phyloP scores from a whole-genome alignment of 2,797 vertebrate species.

The Lutjanus campechanus region DNA sequence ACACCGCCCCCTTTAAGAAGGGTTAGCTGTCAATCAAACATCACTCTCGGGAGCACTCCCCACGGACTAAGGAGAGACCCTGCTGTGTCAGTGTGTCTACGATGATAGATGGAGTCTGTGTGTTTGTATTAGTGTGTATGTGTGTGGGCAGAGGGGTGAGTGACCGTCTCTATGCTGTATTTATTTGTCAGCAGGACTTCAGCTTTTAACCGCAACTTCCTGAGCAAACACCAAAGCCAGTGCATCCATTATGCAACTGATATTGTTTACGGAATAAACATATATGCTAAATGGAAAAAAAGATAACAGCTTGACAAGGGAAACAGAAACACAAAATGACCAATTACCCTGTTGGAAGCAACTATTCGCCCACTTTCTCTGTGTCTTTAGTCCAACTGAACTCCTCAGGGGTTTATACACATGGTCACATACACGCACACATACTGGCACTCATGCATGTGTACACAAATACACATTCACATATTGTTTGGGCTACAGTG shows the following conservation, averaged over 20 bases:
- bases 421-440: constrained; percentile 17
- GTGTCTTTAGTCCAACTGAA: constrained; percentile 41
- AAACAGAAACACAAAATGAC: constrained; percentile 66
- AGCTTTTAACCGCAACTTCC: constrained; percentile 61
- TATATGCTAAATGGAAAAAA: constrained; percentile 55
- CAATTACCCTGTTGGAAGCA: constrained; percentile 75
- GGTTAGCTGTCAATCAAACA: constrained; percentile 79
- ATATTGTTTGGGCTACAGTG: constrained; percentile 42
- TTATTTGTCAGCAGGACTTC: constrained; percentile 67
- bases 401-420: constrained; percentile 61
- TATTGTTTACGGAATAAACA: constrained; percentile 52
- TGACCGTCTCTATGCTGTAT: constrained; percentile 57
- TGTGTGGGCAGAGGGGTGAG: constrained; percentile 39
- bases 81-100: constrained; percentile 73
- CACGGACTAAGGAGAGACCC: constrained; percentile 69
- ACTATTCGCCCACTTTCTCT: constrained; percentile 57
- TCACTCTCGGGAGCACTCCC: constrained; percentile 68
- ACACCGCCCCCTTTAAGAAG: constrained; percentile 75
- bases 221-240: constrained; percentile 42
- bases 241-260: constrained; percentile 53
- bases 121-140: constrained; percentile 32
- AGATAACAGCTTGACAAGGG: constrained; percentile 53
- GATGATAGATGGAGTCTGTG: constrained; percentile 67
- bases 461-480: constrained; percentile 37
- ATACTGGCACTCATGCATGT: constrained; percentile 36